These are phyloP conservation scores for Cylindroiulus punctatus DNA, from an alignment of 2,888 invertebrate genomes.

Conservation along the genomic window DNA sequence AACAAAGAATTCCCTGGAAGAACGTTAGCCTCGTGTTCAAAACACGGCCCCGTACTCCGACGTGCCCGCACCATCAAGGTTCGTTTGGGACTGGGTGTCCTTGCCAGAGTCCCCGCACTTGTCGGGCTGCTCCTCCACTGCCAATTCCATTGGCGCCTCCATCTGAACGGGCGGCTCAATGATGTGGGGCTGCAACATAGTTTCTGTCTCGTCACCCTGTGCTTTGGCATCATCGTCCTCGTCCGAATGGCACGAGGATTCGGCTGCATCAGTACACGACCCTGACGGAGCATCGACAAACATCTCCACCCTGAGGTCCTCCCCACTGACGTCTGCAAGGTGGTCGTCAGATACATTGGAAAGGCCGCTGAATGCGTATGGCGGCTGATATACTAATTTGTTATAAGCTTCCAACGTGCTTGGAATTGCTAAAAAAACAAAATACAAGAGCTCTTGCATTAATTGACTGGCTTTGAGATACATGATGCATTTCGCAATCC, in stretches of 20 bases:
- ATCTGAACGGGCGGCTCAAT: background rate
- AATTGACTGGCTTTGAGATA: background rate
- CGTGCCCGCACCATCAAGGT: background rate
- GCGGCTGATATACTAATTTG: conserved; percentile 50
- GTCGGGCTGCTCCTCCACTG: background rate
- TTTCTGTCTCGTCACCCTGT: conserved; percentile 16
- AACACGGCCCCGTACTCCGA: conserved; percentile 33
- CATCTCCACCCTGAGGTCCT: conserved; percentile 51
- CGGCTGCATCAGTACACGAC: conserved; percentile 50
- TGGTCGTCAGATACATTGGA: conserved; percentile 15
- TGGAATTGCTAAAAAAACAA: conserved; percentile 37
- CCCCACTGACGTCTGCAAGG: background rate
- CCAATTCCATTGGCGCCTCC: conserved; percentile 17
- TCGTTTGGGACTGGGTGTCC: background rate
- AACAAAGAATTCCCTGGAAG: conserved; percentile 26
- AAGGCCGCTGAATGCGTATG: background rate
- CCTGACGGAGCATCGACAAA: conserved; percentile 56
- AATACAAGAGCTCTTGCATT: background rate
- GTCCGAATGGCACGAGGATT: conserved; percentile 25
- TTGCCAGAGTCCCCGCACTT: background rate
- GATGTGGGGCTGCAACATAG: background rate
- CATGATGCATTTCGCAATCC: no score
- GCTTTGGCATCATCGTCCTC: conserved; percentile 48
- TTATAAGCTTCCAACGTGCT: conserved; percentile 55
- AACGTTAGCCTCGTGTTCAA: conserved; percentile 40